Evolutionary conservation across 2,888 invertebrate species (phyloP).

Genomic region (Leptinotarsa juncta): DNA sequence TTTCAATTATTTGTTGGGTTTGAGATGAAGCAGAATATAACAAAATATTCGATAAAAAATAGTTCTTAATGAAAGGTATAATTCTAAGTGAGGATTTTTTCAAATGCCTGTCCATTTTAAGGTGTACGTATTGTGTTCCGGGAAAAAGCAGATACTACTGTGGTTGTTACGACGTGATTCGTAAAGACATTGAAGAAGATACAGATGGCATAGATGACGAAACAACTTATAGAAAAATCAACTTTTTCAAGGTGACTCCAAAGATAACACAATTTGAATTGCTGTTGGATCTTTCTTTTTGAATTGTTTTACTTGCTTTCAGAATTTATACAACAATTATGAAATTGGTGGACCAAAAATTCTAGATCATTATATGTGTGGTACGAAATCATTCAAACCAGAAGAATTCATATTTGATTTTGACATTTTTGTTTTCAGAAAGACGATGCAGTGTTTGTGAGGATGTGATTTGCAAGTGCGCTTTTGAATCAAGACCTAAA

Average conservation of each 20-base stretch:
- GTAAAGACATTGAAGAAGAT: constrained; percentile 47
- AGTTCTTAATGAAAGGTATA: no score
- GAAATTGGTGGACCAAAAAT: constrained; percentile 4
- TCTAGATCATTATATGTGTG: constrained; percentile 19
- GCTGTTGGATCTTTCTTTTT: background rate
- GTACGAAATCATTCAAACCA: background rate
- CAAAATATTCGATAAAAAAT: no score
- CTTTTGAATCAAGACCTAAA: constrained; percentile 52
- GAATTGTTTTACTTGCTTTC: background rate
- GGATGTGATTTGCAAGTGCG: constrained; percentile 49
- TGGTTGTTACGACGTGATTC: constrained; percentile 50
- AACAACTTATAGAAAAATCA: constrained; percentile 22
- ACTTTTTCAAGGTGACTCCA: constrained; percentile 30
- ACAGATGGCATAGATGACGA: constrained; percentile 30
- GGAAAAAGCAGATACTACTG: constrained; percentile 50
- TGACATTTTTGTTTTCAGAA: constrained; percentile 21
- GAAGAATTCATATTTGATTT: no score
- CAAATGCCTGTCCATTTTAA: constrained; percentile 26
- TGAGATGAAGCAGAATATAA: no score
- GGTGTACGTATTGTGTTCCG: constrained; percentile 47
- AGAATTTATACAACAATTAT: constrained; percentile 16
- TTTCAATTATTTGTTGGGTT: no score
- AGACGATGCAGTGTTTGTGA: constrained; percentile 45
- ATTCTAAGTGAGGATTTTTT: background rate
- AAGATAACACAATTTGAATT: background rate